Base-by-base conservation (phyloP, 2,797 vertebrate genomes). In the Tangara arthus region DNA sequence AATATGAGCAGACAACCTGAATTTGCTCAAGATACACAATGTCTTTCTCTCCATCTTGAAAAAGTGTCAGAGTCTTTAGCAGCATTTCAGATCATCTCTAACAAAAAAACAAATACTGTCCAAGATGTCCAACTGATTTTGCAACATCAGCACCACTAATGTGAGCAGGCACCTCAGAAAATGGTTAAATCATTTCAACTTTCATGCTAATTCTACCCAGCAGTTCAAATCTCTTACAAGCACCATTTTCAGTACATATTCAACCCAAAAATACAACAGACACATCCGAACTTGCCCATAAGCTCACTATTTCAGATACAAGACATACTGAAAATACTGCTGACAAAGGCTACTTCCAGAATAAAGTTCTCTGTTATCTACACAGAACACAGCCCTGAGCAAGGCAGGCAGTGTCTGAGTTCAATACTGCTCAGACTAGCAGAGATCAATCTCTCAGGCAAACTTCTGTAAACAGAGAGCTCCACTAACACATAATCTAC, bases 131-230 rank as follows among this genome's bases (percentile, higher is more conserved):
- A 79, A 12, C 10, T 46, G 15, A 71, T 30, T 64, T 63, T 47
- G 41, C 39, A 82, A 56, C 0, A 3, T 61, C 34, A 78, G n/a
- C 26, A 56, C 11, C 2, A 1, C 0, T 2, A 0, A 55, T 44
- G 24, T 27, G 42, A 81, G 37, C 21, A 7, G 23, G 9, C 9
- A 50, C 7, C 30, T 82, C 19, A 19, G n/a, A 39, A 78, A 56
- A 53, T 1, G 0, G 60, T 35, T 11, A 35, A 46, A 46, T 21
- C 2, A 78, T 61, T 83, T 56, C 26, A 37, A 24, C n/a, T 55
- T 42, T 2, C 11, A 32, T 3, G 15, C 15, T 34, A 15, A 61
- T 47, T 63, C 49, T 42, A 91, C 14, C 32, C 34, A 81, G 37
- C 18, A 11, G 4, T 57, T 9, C 65, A 22, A 47, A 37, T 21